Conservation (phyloP, 2,797 vertebrate species). For the Mycteria americana region DNA sequence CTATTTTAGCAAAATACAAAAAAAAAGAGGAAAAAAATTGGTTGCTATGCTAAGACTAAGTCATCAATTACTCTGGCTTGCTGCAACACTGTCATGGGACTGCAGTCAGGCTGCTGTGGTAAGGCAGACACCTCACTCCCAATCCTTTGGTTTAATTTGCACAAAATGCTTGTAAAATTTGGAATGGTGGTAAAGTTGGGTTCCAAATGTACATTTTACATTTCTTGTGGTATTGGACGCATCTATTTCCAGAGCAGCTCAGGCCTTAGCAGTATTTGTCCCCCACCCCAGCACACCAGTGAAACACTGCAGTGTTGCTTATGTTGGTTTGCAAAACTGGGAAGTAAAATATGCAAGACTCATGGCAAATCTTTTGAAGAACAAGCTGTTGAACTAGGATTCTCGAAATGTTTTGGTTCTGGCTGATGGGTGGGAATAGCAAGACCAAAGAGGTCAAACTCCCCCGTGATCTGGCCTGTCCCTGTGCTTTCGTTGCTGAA, state of each 20-base stretch:
- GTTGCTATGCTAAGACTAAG: slow-evolving; percentile 37
- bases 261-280: neutral
- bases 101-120: neutral
- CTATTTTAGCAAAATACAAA: neutral
- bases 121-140: neutral
- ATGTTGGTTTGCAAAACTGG: neutral
- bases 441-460: neutral
- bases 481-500: neutral
- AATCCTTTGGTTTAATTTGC: neutral
- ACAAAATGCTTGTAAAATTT: neutral
- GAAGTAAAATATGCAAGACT: neutral
- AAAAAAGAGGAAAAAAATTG: neutral
- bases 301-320: neutral
- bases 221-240: neutral
- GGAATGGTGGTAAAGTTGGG: neutral
- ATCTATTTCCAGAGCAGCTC: neutral
- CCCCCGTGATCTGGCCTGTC: neutral
- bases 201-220: neutral
- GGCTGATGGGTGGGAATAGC: neutral
- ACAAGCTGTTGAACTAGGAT: neutral
- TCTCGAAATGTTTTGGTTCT: neutral
- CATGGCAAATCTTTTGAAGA: neutral
- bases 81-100: neutral
- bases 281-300: neutral
- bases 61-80: neutral